Conservation (phyloP, 64 coral and sea anemone genomes). For the Orbicella faveolata region DNA sequence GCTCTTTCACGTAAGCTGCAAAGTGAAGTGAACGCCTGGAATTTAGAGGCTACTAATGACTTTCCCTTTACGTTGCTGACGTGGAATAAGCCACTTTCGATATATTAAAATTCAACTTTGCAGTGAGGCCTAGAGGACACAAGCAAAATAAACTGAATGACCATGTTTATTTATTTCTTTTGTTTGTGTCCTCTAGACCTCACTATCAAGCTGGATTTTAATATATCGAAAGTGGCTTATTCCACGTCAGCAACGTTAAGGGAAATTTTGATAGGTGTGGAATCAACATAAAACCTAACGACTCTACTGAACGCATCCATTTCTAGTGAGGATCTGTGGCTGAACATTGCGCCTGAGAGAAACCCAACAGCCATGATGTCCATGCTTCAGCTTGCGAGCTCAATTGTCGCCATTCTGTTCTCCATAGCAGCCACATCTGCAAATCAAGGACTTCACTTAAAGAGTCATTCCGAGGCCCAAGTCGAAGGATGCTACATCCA, state of each 20-base stretch:
- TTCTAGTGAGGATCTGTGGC: background rate
- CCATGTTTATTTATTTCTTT: too few species aligned
- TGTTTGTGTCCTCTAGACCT: too few species aligned
- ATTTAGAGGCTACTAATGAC: too few species aligned
- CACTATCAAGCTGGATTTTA: too few species aligned
- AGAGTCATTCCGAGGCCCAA: slow-evolving; percentile 3
- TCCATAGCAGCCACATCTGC: background rate
- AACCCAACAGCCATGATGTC: background rate
- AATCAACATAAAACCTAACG: slow-evolving; percentile 2
- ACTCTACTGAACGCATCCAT: background rate
- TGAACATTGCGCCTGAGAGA: background rate
- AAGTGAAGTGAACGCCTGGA: too few species aligned
- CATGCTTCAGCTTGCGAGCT: background rate
- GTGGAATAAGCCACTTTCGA: too few species aligned
- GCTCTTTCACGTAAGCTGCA: too few species aligned
- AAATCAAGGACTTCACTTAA: background rate
- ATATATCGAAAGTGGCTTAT: too few species aligned
- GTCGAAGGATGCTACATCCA: slow-evolving; percentile 2
- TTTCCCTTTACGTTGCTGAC: too few species aligned
- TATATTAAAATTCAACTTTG: too few species aligned
- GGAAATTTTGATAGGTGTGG: background rate
- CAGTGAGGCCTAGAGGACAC: too few species aligned
- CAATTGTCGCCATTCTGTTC: background rate
- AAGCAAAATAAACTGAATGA: too few species aligned
- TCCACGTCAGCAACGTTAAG: background rate